Conservation (phyloP, 92 coral and sea anemone species). For the Micromussa lordhowensis region DNA sequence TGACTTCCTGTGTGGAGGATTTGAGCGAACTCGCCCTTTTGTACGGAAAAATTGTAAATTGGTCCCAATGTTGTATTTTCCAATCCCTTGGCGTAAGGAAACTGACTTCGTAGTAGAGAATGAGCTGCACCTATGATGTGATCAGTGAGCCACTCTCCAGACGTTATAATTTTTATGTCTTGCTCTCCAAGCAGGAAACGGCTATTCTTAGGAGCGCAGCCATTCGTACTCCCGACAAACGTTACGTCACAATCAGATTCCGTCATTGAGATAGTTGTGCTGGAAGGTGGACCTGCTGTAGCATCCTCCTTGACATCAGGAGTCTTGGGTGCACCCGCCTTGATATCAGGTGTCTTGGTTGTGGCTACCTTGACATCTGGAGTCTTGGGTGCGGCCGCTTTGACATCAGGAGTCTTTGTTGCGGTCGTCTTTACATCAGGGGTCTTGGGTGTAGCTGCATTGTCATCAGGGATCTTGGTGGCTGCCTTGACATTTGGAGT, state of each 20-base stretch:
- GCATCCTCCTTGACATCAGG: background rate
- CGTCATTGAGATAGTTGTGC: background rate
- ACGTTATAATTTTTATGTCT: constrained; percentile 8
- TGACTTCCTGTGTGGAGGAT: constrained; percentile 57
- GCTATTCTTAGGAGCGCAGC: constrained; percentile 9
- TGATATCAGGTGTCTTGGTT: no score
- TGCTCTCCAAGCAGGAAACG: background rate
- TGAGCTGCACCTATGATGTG: constrained; percentile 47
- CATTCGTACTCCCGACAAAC: background rate
- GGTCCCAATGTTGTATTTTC: constrained; percentile 54
- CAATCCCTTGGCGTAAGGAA: constrained; percentile 27
- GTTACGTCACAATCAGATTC: background rate
- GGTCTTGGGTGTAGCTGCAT: no score
- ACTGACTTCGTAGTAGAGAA: constrained; percentile 40
- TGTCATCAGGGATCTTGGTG: no score
- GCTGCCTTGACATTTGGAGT: no score
- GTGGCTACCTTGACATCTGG: no score
- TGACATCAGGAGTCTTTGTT: no score
- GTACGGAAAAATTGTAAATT: constrained; percentile 26
- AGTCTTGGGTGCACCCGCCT: background rate
- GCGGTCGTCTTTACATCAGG: no score
- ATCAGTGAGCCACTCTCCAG: constrained; percentile 54
- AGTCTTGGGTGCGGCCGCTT: no score
- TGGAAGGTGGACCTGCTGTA: background rate
- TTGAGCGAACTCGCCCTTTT: constrained; percentile 44